Evolutionary conservation across 2,113 vertebrate species (phyloP), one percentile per base, ranked within the genome.

Genomic region (Ammodytes dubius): DNA sequence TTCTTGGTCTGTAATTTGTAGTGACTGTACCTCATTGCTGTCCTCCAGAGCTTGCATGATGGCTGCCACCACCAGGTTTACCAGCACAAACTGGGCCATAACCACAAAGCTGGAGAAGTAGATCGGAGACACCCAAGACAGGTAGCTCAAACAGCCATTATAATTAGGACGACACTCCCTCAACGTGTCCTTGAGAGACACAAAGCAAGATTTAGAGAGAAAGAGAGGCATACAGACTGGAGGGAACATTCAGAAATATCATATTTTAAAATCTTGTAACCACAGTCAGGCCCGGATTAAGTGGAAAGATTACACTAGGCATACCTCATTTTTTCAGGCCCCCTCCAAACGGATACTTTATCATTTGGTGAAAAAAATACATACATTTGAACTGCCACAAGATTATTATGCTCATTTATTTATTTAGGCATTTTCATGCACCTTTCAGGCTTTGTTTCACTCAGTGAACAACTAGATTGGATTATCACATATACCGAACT

Each of bases 61-160:
- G 0, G 12, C 19, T 3, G 70, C 70, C 57, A 84, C 70, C 7
- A 79, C 65, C 58, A 79, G 71, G 65, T 79, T 79, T 0, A 64
- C 58, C 15, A 84, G 65, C 45, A 84, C 70, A 39, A 84, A 84
- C 46, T 79, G 82, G 17, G 42, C 70, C 14, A 46, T 69, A 3
- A 75, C 19, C 12, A 80, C 63, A 3, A 79, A 84, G n/a, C 2
- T 46, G 40, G 3, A 2, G 14, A 75, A 65, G 45, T 0, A 50
- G 0, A 79, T 0, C 0, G 76, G 70, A 3, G 70, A 35, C 5
- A 12, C 53, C 66, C 46, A 64, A 8, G 0, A 2, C 37, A 79
- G 15, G 56, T 64, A 52, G 1, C 15, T 35, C 0, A 2, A 0
- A n/a, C 77, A 84, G 4, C 0, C 1, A 0, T 1, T 0, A 0